A percentile compares a stretch with the other conserved stretches of the same genome.
phyloP scores from a whole-genome alignment of 2,113 vertebrate species.

The Chascanopsetta lugubris region DNA sequence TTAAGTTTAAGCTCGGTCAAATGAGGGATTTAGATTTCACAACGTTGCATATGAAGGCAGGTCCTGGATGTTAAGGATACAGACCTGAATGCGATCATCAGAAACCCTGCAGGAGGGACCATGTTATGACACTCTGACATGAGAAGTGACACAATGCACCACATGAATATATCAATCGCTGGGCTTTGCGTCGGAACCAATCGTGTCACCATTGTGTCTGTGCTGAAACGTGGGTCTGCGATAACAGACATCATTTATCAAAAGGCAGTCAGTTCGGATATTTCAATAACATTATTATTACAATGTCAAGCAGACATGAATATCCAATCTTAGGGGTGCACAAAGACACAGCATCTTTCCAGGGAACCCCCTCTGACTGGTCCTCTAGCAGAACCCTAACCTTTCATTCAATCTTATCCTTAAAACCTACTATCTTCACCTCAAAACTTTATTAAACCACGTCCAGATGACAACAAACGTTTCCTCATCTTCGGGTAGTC shows the following conservation, averaged over 20 bases:
- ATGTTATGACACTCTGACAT: background rate
- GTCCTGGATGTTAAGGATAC: conserved; percentile 19
- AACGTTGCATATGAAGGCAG: conserved; percentile 1
- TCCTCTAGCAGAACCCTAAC: background rate
- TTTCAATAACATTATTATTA: too few species aligned
- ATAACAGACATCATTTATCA: too few species aligned
- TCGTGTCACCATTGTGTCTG: too few species aligned
- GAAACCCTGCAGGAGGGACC: background rate
- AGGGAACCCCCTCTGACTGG: background rate
- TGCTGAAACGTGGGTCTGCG: too few species aligned
- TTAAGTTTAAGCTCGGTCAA: conserved; percentile 4
- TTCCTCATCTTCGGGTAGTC: too few species aligned
- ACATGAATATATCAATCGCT: conserved; percentile 9
- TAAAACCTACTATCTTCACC: background rate
- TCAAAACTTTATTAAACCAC: background rate
- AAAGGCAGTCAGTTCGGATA: too few species aligned
- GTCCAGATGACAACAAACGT: background rate
- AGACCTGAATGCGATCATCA: conserved; percentile 3
- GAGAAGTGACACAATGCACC: conserved; percentile 1
- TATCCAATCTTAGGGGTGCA: too few species aligned
- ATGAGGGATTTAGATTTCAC: background rate
- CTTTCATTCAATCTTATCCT: background rate
- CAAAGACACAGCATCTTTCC: background rate
- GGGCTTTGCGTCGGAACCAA: too few species aligned
- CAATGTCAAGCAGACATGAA: too few species aligned